Evolutionary conservation across 2,888 invertebrate genomes (phyloP).

Genomic region (Nymphalis polychloros): DNA sequence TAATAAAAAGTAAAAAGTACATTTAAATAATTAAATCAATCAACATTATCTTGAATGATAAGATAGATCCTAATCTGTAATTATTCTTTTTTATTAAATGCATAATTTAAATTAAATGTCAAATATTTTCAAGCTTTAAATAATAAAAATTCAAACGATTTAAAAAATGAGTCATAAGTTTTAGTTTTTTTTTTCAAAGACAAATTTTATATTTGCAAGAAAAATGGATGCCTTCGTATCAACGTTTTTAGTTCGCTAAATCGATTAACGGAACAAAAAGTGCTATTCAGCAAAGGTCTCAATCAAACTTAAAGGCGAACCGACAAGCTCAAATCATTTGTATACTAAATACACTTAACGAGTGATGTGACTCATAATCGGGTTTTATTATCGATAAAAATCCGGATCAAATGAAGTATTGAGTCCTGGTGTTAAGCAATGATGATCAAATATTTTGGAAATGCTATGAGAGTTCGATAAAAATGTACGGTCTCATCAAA

Average conservation of each 20-base stretch:
- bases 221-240: background rate
- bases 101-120: too few species aligned
- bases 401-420: constrained; percentile 82
- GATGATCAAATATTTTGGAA: constrained; percentile 7
- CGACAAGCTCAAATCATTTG: constrained; percentile 65
- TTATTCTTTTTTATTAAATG: too few species aligned
- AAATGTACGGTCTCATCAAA: too few species aligned
- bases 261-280: constrained; percentile 17
- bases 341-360: constrained; percentile 77
- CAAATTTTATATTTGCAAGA: background rate
- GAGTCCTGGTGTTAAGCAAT: constrained; percentile 62
- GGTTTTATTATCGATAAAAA: constrained; percentile 79
- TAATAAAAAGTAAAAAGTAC: too few species aligned
- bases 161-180: too few species aligned
- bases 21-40: too few species aligned
- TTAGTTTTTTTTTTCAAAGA: background rate
- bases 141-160: too few species aligned
- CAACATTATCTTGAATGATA: too few species aligned
- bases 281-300: constrained; percentile 42
- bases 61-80: too few species aligned
- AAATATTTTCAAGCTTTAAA: too few species aligned
- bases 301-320: constrained; percentile 51
- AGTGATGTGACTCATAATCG: constrained; percentile 75
- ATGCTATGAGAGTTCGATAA: background rate
- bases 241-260: constrained; percentile 3